Evolutionary conservation across 2,888 invertebrate genomes (phyloP), one percentile per base, ranked within the genome.

Genomic region (Ichneumon xanthorius): DNA sequence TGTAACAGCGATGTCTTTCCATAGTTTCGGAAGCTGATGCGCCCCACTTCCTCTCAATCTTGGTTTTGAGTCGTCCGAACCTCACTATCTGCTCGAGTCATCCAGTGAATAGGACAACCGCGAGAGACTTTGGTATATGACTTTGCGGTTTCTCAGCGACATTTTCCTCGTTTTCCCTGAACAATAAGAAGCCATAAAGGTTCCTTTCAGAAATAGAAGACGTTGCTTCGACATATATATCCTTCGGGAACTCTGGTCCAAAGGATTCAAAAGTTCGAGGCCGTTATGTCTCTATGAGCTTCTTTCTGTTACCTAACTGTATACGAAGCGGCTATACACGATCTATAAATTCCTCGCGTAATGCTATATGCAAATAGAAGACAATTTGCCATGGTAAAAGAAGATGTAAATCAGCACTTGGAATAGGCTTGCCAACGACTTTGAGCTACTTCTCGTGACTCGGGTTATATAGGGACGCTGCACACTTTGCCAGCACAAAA

Each of bases 11-110:
- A 16, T 40, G n/a, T 22, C 63, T 63, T 68, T 63, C 45, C 63
- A 61, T 33, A 77, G 85, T 86, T 86, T 72, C 30, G 45, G 53
- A 80, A 85, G 76, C 85, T 82, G 76, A 40, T 50, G 40, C 65
- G 37, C 30, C 63, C 58, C 73, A 40, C 50, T 65, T 76, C 37
- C 61, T 40, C 50, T 45, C 63, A 40, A 45, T 53, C 19, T 82
- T 63, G 40, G 48, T 40, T 71, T 40, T 40, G 33, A 26, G 26
- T 22, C 19, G 45, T 58, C 67, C n/a, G 30, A n/a, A 45, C n/a
- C 48, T 33, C 33, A n/a, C 11, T 14, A 7, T 68, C n/a, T 45
- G 22, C 40, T 2, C 11, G 22, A 58, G 58, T 45, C 40, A 22
- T 58, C 45, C 50, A 76, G 45, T 19, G 70, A 70, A 50, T 48